Conservation (phyloP, 2,797 vertebrate genomes). For the Pachyuromys duprasi region DNA sequence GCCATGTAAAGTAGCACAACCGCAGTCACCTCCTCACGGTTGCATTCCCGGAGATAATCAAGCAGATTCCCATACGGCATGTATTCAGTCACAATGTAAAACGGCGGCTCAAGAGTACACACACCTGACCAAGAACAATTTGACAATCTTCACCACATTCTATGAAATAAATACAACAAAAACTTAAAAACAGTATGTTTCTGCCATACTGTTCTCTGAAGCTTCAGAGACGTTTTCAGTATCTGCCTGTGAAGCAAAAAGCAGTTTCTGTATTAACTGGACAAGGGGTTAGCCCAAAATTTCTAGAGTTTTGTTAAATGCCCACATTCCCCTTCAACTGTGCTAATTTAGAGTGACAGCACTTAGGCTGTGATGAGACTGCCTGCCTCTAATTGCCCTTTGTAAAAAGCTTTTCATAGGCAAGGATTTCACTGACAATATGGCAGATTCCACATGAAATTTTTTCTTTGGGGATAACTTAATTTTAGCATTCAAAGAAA, state of each 20-base stretch:
- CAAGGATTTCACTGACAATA: conserved; percentile 16
- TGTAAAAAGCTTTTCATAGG: background rate
- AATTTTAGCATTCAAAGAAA: conserved; percentile 43
- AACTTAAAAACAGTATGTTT: background rate
- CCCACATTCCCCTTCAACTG: conserved; percentile 50
- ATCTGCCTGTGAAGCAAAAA: conserved; percentile 65
- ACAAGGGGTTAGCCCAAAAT: conserved; percentile 48
- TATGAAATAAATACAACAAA: conserved; percentile 35
- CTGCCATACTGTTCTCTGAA: background rate
- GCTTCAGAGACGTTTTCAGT: background rate
- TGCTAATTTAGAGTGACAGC: background rate
- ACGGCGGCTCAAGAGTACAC: conserved; percentile 98
- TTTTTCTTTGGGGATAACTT: background rate
- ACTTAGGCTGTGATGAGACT: background rate
- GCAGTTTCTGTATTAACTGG: conserved; percentile 47
- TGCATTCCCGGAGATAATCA: conserved; percentile 98
- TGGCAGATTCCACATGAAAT: background rate
- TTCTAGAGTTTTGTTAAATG: conserved; percentile 67
- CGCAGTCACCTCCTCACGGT: conserved; percentile 96
- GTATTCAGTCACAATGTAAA: conserved; percentile 99
- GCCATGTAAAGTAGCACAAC: conserved; percentile 99
- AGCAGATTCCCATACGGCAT: conserved; percentile 99
- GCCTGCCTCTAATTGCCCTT: background rate
- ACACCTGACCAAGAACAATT: conserved; percentile 89
- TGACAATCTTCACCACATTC: background rate